Conservation (phyloP, 2,797 vertebrate genomes). For the Lepus oiostolus region DNA sequence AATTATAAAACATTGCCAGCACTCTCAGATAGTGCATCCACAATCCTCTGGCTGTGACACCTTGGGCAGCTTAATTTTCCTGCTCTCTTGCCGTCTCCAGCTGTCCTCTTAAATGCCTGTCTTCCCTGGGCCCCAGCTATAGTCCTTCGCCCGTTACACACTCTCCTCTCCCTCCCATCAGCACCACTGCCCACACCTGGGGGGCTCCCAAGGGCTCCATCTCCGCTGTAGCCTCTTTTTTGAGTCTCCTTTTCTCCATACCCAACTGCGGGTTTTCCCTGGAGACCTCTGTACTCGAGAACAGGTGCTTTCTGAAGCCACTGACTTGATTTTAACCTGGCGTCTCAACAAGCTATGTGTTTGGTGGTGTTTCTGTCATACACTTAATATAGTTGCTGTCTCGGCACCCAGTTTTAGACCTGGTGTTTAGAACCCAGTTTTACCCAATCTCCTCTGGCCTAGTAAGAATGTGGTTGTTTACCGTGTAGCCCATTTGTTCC, state of each 20-base stretch:
- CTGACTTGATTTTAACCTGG: not conserved
- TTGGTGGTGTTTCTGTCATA: not conserved
- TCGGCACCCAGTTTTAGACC: not conserved
- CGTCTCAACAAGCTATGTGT: not conserved
- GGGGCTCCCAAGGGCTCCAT: not conserved
- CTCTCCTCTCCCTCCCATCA: not conserved
- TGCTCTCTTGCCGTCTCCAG: not conserved
- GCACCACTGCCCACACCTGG: accelerated
- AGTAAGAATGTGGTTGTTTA: not conserved
- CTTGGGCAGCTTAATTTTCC: not conserved
- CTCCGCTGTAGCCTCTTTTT: not conserved
- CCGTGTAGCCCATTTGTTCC: not conserved
- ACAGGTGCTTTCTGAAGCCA: not conserved
- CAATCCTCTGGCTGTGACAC: not conserved
- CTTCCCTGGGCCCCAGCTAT: not conserved
- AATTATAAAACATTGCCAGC: conserved; percentile 22
- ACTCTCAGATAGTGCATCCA: not conserved
- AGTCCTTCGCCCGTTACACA: not conserved
- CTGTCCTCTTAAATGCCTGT: not conserved
- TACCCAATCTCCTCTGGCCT: not conserved
- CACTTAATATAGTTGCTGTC: too few relatives aligned
- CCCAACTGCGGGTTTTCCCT: not conserved
- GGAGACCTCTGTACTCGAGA: not conserved
- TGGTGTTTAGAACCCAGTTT: not conserved
- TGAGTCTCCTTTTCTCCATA: not conserved